Base-by-base conservation (phyloP, 2,113 vertebrate species). In the Lasiurus borealis region DNA sequence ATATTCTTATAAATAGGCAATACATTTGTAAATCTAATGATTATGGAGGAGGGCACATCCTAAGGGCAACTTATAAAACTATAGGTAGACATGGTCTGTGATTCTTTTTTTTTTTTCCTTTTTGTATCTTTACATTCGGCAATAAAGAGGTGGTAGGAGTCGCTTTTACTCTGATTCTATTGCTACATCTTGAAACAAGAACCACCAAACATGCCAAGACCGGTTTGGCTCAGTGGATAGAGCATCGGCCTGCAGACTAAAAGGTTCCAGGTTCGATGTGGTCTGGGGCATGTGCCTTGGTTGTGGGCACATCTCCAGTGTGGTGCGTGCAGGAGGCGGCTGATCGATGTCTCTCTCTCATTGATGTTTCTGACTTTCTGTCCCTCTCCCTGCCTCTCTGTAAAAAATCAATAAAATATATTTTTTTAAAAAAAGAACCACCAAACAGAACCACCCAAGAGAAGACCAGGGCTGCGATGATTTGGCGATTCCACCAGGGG, bases 401-500 rank as follows among this genome's bases (percentile, higher is more conserved):
- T n/a, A n/a, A n/a, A n/a, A n/a, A n/a, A n/a, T n/a, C n/a, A n/a
- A n/a, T n/a, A n/a, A n/a, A n/a, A n/a, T n/a, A n/a, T n/a, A n/a
- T n/a, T n/a, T n/a, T n/a, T n/a, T n/a, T n/a, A n/a, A n/a, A n/a
- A n/a, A n/a, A 48, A 23, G 31, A 48, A 48, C 15, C 19, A 18
- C 10, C 5, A 83, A 57, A 59, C 4, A 23, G 25, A 40, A 48
- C 12, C 19, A 36, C 23, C 11, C 4, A 85, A 57, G 5, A 2
- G 3, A 40, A 14, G 10, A 48, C 8, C 44, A 19, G 52, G 8
- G 34, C 4, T 25, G 4, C 3, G 36, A 2, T 3, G 8, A 95
- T 62, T 36, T 0, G 0, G 29, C 25, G 0, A 9, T 44, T 71
- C 1, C 15, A 44, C 13, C 36, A 36, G 9, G 1, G 59, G n/a